Percentiles rank a stretch among this genome's conserved stretches.
Evolutionary conservation across 2,888 invertebrate genomes (phyloP).

Genomic region (Meliscaeva auricollis): DNA sequence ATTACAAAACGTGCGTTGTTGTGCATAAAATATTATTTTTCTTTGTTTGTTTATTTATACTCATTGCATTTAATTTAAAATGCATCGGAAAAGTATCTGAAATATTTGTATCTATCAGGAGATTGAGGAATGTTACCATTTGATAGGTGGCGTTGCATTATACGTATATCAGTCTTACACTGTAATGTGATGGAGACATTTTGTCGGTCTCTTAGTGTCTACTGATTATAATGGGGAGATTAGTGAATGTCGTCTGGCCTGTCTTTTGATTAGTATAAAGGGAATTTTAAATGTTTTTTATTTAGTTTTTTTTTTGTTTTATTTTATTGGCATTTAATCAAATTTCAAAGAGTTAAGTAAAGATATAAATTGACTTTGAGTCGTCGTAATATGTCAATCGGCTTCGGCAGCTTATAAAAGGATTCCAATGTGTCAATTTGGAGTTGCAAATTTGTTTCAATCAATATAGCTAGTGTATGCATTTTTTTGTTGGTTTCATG

Average conservation of each 20-base stretch:
- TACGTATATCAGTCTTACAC: neutral
- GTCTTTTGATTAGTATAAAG: conserved; percentile 14
- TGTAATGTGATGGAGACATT: conserved; percentile 26
- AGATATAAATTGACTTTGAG: conserved; percentile 34
- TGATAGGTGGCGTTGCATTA: conserved; percentile 11
- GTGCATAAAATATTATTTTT: conserved; percentile 1
- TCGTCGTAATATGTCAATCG: conserved; percentile 59
- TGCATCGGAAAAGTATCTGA: conserved; percentile 33
- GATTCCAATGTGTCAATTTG: conserved; percentile 58
- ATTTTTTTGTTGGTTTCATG: neutral
- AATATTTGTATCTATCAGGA: conserved; percentile 34
- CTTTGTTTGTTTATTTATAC: too few relatives aligned
- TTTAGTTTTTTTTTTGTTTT: neutral
- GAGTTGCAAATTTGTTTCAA: conserved; percentile 4
- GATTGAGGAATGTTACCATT: conserved; percentile 22
- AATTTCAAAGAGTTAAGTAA: neutral
- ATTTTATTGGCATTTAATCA: conserved; percentile 32
- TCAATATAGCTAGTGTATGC: neutral
- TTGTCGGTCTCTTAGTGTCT: conserved; percentile 48
- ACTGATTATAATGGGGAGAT: conserved; percentile 34
- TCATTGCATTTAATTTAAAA: conserved; percentile 31
- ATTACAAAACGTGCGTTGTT: neutral
- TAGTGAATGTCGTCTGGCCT: neutral
- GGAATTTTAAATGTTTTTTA: conserved; percentile 46
- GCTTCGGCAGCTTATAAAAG: conserved; percentile 56